These are phyloP conservation scores for Camptogramma bilineatum DNA, from an alignment of 2,888 invertebrate genomes.

Conservation along the genomic window DNA sequence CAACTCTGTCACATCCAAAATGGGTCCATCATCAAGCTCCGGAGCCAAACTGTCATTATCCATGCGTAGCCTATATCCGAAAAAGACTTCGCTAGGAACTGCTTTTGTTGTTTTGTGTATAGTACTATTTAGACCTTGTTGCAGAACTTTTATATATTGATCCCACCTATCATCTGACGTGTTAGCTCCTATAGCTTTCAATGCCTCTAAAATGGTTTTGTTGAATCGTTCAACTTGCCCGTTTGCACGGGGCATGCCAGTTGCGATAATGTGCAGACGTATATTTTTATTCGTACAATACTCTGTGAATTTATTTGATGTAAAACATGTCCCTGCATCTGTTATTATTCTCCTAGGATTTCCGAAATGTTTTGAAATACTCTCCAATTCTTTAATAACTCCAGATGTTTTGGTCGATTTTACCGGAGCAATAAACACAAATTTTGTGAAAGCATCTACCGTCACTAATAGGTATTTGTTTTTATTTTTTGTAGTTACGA, in stretches of 20 bases:
- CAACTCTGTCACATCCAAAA: not conserved
- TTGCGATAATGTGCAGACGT: not conserved
- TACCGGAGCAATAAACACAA: not conserved
- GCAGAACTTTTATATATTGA: not conserved
- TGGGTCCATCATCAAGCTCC: not conserved
- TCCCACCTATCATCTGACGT: not conserved
- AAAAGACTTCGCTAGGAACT: not conserved
- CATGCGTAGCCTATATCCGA: not conserved
- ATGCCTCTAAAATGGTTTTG: not conserved
- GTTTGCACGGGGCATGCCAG: constrained; percentile 1
- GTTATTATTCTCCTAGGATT: not conserved
- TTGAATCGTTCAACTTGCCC: not conserved
- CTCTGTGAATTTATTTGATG: not conserved
- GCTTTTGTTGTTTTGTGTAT: not conserved
- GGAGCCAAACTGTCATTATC: not conserved
- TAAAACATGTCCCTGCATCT: not conserved
- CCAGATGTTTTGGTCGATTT: not conserved
- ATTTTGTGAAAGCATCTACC: not conserved
- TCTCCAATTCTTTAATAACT: not conserved
- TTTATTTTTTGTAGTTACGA: not conserved
- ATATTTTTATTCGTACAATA: constrained; percentile 2
- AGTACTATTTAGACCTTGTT: constrained; percentile 3
- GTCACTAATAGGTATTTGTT: not conserved
- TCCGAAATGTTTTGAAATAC: not conserved
- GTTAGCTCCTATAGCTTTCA: not conserved